Percentiles rank a stretch among this genome's conserved stretches.
Conservation (phyloP, 2,797 vertebrate species). For the Danio choprae region DNA sequence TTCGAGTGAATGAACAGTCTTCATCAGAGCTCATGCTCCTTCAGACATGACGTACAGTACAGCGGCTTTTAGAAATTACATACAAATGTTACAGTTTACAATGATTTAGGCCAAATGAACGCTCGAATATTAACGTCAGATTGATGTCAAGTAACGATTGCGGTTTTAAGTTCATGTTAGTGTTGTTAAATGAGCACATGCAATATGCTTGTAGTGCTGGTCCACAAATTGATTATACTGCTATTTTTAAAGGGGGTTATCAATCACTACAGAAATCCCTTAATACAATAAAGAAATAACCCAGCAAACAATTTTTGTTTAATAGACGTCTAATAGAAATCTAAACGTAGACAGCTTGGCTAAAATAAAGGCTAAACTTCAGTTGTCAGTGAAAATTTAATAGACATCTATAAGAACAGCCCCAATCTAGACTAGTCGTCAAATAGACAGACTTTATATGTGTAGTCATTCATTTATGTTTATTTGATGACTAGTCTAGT, state of each 20-base stretch:
- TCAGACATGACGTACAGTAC: conserved; percentile 48
- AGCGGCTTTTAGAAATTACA: conserved; percentile 27
- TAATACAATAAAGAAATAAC: neutral
- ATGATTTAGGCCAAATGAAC: neutral
- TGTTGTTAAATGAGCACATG: conserved; percentile 24
- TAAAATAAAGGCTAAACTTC: too few species aligned
- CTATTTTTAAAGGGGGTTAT: neutral
- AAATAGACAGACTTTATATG: too few species aligned
- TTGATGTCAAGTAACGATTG: neutral
- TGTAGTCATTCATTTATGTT: too few species aligned
- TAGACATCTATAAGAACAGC: too few species aligned
- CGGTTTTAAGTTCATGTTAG: neutral
- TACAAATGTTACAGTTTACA: conserved; percentile 25
- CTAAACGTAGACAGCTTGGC: too few species aligned
- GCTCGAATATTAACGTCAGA: neutral
- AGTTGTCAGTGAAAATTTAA: too few species aligned
- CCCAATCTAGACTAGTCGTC: too few species aligned
- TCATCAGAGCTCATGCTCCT: conserved; percentile 57
- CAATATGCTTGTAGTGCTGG: conserved; percentile 32
- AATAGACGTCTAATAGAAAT: too few species aligned
- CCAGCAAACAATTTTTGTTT: too few species aligned
- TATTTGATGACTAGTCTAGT: too few species aligned
- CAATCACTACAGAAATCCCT: neutral
- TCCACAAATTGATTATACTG: conserved; percentile 13
- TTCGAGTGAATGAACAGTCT: conserved; percentile 46